A percentile compares a stretch with the other conserved stretches of the same genome.
Evolutionary conservation across 1,140 invertebrate genomes (phyloP).

Genomic region (Mactra quadrangularis): DNA sequence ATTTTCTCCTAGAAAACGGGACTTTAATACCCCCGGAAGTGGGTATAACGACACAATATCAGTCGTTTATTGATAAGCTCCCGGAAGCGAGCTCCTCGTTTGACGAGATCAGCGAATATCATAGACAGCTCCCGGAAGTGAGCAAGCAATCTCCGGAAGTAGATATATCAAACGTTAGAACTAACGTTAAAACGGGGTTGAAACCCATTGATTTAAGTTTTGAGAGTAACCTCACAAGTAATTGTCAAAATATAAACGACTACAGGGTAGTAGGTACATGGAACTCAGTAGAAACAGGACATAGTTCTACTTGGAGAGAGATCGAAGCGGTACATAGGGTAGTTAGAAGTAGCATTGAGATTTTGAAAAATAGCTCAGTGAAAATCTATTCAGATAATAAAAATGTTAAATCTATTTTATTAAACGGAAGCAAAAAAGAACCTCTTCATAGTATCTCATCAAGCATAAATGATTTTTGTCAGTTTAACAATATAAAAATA

Average conservation of each 20-base stretch:
- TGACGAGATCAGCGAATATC: neutral
- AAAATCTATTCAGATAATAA: constrained; percentile 19
- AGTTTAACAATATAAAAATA: constrained; percentile 12
- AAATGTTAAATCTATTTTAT: constrained; percentile 4
- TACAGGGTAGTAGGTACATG: constrained; percentile 7
- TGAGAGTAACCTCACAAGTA: no score
- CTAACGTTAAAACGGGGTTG: no score
- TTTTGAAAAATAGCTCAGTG: neutral
- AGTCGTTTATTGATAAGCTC: neutral
- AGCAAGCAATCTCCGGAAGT: no score
- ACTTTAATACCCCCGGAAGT: no score
- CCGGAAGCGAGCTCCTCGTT: constrained; percentile 2
- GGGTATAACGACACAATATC: no score
- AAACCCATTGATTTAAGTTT: no score
- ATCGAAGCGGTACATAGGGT: constrained; percentile 22
- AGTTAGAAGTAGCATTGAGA: constrained; percentile 1
- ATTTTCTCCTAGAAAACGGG: no score
- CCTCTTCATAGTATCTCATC: neutral
- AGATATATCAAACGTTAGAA: no score
- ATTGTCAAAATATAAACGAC: no score
- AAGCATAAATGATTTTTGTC: neutral
- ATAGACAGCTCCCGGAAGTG: no score
- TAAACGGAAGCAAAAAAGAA: constrained; percentile 26
- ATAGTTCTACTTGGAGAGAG: constrained; percentile 37
- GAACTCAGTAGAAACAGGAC: neutral